A percentile compares a stretch with the other conserved stretches of the same genome.
Conservation (phyloP, 64 coral and sea anemone species). For the Montipora efflorescens region DNA sequence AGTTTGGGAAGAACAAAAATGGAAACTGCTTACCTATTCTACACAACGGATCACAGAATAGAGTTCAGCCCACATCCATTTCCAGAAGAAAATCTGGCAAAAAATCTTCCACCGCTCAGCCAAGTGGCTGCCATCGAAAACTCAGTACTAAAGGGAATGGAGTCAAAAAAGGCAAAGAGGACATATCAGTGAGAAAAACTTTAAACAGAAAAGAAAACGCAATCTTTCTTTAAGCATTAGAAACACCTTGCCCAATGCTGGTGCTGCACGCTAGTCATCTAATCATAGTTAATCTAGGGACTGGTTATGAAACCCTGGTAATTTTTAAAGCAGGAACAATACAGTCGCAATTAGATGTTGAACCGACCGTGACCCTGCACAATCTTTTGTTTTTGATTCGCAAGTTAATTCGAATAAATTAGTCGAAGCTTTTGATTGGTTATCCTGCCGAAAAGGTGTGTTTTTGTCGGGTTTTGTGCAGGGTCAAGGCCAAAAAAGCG, state of each 20-base stretch:
- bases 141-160: background rate
- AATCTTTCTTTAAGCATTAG: slow-evolving; percentile 58
- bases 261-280: slow-evolving; percentile 7
- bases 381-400: no score
- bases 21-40: slow-evolving; percentile 40
- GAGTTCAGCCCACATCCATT: slow-evolving; percentile 44
- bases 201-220: slow-evolving; percentile 13
- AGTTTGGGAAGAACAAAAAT: slow-evolving; percentile 49
- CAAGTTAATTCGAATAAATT: no score
- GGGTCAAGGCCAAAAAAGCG: no score
- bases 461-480: no score
- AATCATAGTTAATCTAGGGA: background rate
- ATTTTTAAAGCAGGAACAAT: no score
- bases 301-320: no score
- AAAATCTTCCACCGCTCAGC: slow-evolving; percentile 41
- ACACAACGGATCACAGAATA: slow-evolving; percentile 54
- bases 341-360: no score
- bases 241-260: slow-evolving; percentile 26
- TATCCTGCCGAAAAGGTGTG: no score
- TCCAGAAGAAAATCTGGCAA: slow-evolving; percentile 62
- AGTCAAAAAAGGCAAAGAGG: background rate
- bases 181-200: slow-evolving; percentile 29
- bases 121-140: slow-evolving; percentile 17
- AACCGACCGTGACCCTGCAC: no score
- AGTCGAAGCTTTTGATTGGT: no score